These are phyloP conservation scores for Eulemur rufifrons DNA, from an alignment of 2,113 vertebrate genomes.

Conservation along the genomic window DNA sequence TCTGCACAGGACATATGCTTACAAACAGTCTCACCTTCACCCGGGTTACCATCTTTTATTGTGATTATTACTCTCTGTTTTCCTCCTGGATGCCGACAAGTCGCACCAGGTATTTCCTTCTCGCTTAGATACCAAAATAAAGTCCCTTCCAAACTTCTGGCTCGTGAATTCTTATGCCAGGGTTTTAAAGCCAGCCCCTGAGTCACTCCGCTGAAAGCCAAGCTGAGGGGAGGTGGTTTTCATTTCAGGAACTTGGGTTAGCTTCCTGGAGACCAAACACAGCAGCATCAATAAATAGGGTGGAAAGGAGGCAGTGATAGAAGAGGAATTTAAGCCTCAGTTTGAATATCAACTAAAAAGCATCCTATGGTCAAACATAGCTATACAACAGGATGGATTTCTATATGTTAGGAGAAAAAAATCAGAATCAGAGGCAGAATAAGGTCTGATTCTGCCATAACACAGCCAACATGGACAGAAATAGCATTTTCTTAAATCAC, in stretches of 20 bases:
- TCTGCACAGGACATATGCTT: not conserved
- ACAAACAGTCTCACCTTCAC: constrained; percentile 57
- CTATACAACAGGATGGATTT: not conserved
- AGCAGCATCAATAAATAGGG: constrained; percentile 77
- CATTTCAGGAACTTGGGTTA: constrained; percentile 80
- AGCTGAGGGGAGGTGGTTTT: constrained; percentile 79
- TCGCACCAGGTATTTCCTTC: constrained; percentile 72
- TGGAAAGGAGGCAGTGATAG: constrained; percentile 71
- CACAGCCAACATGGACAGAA: not conserved
- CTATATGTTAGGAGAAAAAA: not conserved
- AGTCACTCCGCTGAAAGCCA: constrained; percentile 80
- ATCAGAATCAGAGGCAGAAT: not conserved
- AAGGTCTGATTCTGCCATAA: not conserved
- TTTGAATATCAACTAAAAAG: constrained; percentile 60
- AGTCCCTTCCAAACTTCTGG: constrained; percentile 76
- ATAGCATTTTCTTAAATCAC: constrained; percentile 19
- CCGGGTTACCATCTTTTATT: constrained; percentile 44
- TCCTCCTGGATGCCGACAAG: constrained; percentile 64
- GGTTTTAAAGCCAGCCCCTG: constrained; percentile 78
- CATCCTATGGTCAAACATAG: not conserved
- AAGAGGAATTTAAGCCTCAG: constrained; percentile 61
- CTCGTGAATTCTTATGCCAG: constrained; percentile 75
- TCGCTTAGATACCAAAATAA: constrained; percentile 76
- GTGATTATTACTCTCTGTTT: constrained; percentile 38
- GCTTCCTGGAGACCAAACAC: constrained; percentile 83